A percentile compares a stretch with the other conserved stretches of the same genome.
phyloP scores from a whole-genome alignment of 2,888 invertebrate species.

The Caenorhabditis sp. region DNA sequence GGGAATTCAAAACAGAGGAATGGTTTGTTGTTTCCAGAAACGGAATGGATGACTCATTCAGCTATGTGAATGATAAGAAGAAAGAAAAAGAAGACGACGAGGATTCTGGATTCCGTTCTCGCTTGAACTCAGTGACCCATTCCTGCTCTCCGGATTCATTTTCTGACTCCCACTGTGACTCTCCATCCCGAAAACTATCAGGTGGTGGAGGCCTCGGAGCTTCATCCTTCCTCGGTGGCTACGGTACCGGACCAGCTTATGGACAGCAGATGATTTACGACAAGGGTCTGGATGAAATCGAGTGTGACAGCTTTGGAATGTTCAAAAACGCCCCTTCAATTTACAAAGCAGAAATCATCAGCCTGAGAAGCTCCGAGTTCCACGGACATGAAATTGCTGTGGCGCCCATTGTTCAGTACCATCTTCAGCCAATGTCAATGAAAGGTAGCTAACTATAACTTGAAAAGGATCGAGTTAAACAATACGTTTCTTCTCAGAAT shows the following conservation, averaged over 20 bases:
- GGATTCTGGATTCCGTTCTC: constrained; percentile 79
- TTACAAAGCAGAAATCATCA: constrained; percentile 17
- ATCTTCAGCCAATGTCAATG: constrained; percentile 51
- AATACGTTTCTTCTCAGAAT: constrained; percentile 22
- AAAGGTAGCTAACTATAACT: too few relatives aligned
- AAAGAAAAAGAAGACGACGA: constrained; percentile 76
- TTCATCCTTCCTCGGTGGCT: constrained; percentile 57
- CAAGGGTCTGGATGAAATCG: constrained; percentile 53
- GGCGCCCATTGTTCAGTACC: constrained; percentile 48
- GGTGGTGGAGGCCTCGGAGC: constrained; percentile 36
- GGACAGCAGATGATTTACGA: constrained; percentile 67
- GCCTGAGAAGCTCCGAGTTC: constrained; percentile 9
- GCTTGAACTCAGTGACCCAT: constrained; percentile 74
- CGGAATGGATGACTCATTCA: constrained; percentile 60
- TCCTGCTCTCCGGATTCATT: constrained; percentile 72
- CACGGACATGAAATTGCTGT: constrained; percentile 14
- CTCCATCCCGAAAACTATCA: constrained; percentile 69
- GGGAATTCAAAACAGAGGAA: neutral
- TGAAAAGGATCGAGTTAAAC: too few relatives aligned
- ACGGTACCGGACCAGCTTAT: constrained; percentile 67
- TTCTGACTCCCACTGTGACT: constrained; percentile 66
- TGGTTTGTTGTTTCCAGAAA: constrained; percentile 25
- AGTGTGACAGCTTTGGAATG: constrained; percentile 49
- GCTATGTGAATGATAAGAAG: constrained; percentile 49
- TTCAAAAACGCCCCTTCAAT: constrained; percentile 30